Conservation (phyloP, 2,113 vertebrate genomes). For the Gambusia holbrooki region DNA sequence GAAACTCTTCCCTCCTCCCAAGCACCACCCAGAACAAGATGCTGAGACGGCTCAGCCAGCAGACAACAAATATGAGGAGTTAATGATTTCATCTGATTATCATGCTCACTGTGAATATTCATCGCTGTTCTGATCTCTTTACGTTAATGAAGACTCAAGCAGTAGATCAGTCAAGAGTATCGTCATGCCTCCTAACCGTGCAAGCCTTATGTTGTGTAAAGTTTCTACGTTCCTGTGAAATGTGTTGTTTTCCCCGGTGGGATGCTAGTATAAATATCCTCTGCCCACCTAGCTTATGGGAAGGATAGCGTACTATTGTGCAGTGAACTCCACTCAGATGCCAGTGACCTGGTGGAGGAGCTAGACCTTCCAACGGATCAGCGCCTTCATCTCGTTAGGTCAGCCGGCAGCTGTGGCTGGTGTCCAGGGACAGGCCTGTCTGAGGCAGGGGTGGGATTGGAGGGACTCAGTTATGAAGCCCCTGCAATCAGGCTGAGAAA, state of each 20-base stretch:
- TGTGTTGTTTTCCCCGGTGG: constrained; percentile 47
- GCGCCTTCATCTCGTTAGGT: constrained; percentile 5
- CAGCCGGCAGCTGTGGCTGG: constrained; percentile 54
- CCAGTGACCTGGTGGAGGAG: constrained; percentile 3
- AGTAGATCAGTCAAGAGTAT: constrained; percentile 3
- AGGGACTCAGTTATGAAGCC: not conserved
- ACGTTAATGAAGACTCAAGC: not conserved
- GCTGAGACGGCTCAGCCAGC: too few species aligned
- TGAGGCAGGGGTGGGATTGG: not conserved
- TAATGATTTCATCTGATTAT: too few species aligned
- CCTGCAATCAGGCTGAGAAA: not conserved
- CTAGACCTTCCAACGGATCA: constrained; percentile 28
- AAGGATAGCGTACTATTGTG: not conserved
- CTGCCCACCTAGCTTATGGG: constrained; percentile 45
- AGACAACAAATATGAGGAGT: too few species aligned
- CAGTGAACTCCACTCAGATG: constrained; percentile 13
- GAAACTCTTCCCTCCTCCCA: too few species aligned
- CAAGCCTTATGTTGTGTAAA: constrained; percentile 36
- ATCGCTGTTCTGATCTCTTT: too few species aligned
- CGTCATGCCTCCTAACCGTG: constrained; percentile 21
- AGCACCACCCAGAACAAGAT: too few species aligned
- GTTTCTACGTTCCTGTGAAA: constrained; percentile 11
- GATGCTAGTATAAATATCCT: constrained; percentile 48
- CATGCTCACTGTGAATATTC: too few species aligned
- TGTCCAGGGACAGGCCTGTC: constrained; percentile 21